These are phyloP conservation scores for Clarias macrocephalus DNA, from an alignment of 2,113 vertebrate species.

Conservation along the genomic window DNA sequence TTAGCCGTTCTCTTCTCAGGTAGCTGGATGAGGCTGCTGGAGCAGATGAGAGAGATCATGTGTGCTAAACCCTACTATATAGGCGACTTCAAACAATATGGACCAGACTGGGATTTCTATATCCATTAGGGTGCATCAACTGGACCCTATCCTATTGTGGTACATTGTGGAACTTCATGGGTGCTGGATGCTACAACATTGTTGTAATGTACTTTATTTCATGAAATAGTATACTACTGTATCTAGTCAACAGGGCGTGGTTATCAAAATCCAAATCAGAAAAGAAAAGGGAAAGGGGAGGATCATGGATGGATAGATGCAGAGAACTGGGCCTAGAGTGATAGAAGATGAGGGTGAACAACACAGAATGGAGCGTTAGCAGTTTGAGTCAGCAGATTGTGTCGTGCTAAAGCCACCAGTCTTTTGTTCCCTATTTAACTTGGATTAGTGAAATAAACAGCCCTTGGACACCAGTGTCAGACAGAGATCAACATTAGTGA, in stretches of 20 bases:
- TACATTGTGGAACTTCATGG: background rate
- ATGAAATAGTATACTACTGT: background rate
- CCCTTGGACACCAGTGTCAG: slow-evolving; percentile 62
- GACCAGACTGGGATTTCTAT: background rate
- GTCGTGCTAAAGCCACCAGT: slow-evolving; percentile 64
- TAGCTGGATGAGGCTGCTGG: background rate
- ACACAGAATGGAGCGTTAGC: slow-evolving; percentile 65
- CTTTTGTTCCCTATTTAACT: slow-evolving; percentile 65
- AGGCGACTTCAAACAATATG: background rate
- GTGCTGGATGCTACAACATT: background rate
- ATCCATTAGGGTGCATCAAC: background rate
- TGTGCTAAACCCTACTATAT: background rate
- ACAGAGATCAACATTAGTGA: slow-evolving; percentile 54
- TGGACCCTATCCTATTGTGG: background rate
- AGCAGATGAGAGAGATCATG: background rate
- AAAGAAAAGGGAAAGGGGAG: background rate
- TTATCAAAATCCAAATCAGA: background rate
- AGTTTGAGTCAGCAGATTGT: slow-evolving; percentile 78
- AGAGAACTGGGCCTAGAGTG: background rate
- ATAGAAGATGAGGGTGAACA: slow-evolving; percentile 34
- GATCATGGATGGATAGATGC: background rate
- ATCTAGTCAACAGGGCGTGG: background rate
- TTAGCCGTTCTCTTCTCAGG: background rate
- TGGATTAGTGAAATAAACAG: slow-evolving; percentile 70
- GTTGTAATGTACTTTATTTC: background rate